phyloP scores from a whole-genome alignment of 2,888 invertebrate genomes.

The Nemurella pictetii region DNA sequence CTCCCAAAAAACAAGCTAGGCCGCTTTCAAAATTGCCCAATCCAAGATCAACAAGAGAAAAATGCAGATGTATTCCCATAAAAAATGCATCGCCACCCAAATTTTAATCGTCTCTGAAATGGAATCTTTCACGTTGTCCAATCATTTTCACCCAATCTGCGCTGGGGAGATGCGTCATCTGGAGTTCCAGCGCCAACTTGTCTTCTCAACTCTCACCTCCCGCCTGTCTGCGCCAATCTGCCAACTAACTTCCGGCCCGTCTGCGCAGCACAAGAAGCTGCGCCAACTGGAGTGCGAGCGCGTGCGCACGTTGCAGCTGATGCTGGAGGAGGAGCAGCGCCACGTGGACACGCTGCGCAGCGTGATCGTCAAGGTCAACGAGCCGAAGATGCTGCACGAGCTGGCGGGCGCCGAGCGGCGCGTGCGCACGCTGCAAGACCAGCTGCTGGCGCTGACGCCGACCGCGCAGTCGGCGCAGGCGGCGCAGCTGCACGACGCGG shows the following conservation, averaged over 20 bases:
- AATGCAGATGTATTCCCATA: too few species aligned
- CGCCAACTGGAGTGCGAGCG: slow-evolving; percentile 81
- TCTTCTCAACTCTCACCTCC: background rate
- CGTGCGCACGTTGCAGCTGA: slow-evolving; percentile 81
- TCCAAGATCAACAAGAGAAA: too few species aligned
- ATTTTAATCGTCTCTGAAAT: too few species aligned
- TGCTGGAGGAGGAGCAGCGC: slow-evolving; percentile 86
- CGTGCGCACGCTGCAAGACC: slow-evolving; percentile 62
- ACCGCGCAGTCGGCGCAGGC: slow-evolving; percentile 35
- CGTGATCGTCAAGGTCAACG: slow-evolving; percentile 56
- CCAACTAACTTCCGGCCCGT: background rate
- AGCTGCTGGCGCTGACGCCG: slow-evolving; percentile 50
- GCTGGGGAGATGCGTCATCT: too few species aligned
- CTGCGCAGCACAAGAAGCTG: slow-evolving; percentile 75
- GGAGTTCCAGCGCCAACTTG: background rate
- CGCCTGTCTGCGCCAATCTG: background rate
- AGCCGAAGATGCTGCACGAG: slow-evolving; percentile 54
- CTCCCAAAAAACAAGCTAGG: too few species aligned
- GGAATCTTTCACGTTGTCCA: too few species aligned
- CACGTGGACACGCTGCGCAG: slow-evolving; percentile 78
- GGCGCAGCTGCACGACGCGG: background rate
- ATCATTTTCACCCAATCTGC: too few species aligned
- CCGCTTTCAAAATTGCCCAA: too few species aligned
- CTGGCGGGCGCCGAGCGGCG: slow-evolving; percentile 63
- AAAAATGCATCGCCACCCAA: too few species aligned